Evolutionary conservation across 2,888 invertebrate genomes (phyloP).

Genomic region (Nymphalis c-album): DNA sequence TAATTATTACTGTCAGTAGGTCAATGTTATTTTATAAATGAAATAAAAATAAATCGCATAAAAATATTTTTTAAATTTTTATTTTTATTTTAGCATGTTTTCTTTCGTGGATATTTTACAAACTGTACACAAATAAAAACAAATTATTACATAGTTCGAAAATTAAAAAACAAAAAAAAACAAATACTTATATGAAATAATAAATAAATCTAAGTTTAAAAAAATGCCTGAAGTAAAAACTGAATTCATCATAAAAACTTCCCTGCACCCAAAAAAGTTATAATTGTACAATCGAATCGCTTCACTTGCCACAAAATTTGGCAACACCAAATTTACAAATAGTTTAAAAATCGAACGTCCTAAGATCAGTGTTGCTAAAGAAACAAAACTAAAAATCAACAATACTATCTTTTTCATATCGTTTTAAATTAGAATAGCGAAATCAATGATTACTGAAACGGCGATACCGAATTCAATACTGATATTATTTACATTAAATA

Average conservation of each 20-base stretch:
- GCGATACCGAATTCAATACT: slow-evolving; percentile 5
- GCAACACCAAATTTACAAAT: slow-evolving; percentile 29
- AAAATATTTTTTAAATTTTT: too few relatives aligned
- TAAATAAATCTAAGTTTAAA: not conserved
- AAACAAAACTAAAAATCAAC: slow-evolving; percentile 26
- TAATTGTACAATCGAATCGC: slow-evolving; percentile 32
- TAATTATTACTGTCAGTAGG: too few relatives aligned
- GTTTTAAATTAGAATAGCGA: slow-evolving; percentile 1
- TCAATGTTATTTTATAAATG: too few relatives aligned
- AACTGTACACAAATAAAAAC: too few relatives aligned
- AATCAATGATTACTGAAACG: not conserved
- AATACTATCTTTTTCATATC: slow-evolving; percentile 17
- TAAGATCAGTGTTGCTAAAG: slow-evolving; percentile 29
- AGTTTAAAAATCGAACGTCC: slow-evolving; percentile 22
- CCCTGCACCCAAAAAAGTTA: slow-evolving; percentile 17
- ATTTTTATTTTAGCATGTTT: too few relatives aligned
- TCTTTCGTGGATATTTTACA: too few relatives aligned
- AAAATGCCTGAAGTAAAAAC: not conserved
- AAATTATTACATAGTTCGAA: too few relatives aligned
- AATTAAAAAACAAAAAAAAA: too few relatives aligned
- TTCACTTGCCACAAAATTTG: slow-evolving; percentile 32
- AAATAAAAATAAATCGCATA: too few relatives aligned
- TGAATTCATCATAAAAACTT: slow-evolving; percentile 42
- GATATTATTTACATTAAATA: slow-evolving; percentile 8
- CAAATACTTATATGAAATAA: too few relatives aligned